Evolutionary conservation across 2,888 invertebrate genomes (phyloP).

Genomic region (Polylopha cassiicola): DNA sequence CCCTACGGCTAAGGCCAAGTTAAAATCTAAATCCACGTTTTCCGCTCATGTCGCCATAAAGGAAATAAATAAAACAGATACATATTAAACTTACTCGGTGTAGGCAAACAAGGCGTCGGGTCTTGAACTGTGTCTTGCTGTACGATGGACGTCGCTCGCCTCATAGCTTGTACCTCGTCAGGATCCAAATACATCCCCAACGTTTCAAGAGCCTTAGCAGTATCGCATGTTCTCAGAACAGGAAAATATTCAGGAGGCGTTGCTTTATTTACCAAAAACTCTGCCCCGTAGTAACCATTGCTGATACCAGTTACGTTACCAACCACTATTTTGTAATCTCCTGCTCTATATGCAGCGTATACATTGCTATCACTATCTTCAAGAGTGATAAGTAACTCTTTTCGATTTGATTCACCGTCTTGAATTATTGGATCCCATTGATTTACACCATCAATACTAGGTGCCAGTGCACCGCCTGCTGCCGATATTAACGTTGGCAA

Average conservation of each 20-base stretch:
- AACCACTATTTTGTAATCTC: conserved; percentile 80
- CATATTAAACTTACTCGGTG: conserved; percentile 47
- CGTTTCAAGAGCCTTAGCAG: conserved; percentile 47
- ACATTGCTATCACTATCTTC: conserved; percentile 69
- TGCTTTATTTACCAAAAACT: conserved; percentile 46
- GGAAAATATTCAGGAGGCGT: conserved; percentile 53
- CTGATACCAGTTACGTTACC: conserved; percentile 68
- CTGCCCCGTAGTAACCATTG: conserved; percentile 58
- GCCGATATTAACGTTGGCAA: conserved; percentile 82
- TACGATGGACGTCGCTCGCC: conserved; percentile 46
- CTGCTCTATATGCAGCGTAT: conserved; percentile 77
- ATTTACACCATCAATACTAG: conserved; percentile 80
- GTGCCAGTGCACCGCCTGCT: conserved; percentile 46
- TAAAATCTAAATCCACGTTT: no score
- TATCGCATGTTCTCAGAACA: conserved; percentile 44
- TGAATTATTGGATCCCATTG: conserved; percentile 81
- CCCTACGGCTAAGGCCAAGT: no score
- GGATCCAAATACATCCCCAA: conserved; percentile 48
- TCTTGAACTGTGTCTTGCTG: conserved; percentile 53
- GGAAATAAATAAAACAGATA: no score
- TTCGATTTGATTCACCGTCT: conserved; percentile 62
- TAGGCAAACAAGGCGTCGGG: conserved; percentile 51
- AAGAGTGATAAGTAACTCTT: conserved; percentile 77
- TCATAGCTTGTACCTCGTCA: conserved; percentile 42
- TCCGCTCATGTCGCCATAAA: no score